A percentile compares a stretch with the other conserved stretches of the same genome.
These are phyloP conservation scores for Halictus ligatus DNA, from an alignment of 2,888 invertebrate species.

Conservation along the genomic window DNA sequence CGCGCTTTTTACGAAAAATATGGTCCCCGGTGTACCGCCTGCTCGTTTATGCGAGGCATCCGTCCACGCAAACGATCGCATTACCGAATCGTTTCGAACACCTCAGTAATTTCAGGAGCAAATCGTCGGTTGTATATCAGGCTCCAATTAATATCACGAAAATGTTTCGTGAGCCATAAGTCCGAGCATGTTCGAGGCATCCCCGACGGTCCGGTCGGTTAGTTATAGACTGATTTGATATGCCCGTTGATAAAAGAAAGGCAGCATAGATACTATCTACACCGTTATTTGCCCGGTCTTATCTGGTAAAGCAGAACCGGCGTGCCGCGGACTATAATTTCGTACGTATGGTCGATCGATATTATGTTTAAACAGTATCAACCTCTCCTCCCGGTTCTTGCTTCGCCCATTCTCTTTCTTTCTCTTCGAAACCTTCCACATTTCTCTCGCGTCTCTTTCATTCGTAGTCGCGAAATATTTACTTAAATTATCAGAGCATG, in stretches of 20 bases:
- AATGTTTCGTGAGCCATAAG: constrained; percentile 64
- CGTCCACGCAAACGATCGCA: background rate
- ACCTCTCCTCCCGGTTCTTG: constrained; percentile 10
- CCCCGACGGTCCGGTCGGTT: constrained; percentile 28
- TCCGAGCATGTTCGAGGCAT: constrained; percentile 38
- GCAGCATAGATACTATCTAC: constrained; percentile 69
- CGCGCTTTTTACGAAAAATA: no score
- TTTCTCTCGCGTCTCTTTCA: constrained; percentile 45
- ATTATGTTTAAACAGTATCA: constrained; percentile 72
- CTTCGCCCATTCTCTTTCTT: background rate
- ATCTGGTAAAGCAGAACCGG: constrained; percentile 60
- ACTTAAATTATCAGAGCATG: constrained; percentile 63
- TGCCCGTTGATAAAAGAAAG: constrained; percentile 72
- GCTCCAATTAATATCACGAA: constrained; percentile 64
- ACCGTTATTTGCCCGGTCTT: constrained; percentile 72
- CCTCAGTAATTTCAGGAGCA: constrained; percentile 36
- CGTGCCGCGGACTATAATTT: constrained; percentile 66
- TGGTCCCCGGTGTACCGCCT: background rate
- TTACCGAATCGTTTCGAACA: constrained; percentile 22
- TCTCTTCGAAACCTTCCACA: background rate
- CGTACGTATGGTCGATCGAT: constrained; percentile 65
- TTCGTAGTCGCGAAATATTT: constrained; percentile 65
- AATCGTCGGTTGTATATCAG: constrained; percentile 20
- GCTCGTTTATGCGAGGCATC: background rate
- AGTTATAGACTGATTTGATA: constrained; percentile 74